Conservation (phyloP, 2,797 vertebrate genomes). For the Coilia nasus region DNA sequence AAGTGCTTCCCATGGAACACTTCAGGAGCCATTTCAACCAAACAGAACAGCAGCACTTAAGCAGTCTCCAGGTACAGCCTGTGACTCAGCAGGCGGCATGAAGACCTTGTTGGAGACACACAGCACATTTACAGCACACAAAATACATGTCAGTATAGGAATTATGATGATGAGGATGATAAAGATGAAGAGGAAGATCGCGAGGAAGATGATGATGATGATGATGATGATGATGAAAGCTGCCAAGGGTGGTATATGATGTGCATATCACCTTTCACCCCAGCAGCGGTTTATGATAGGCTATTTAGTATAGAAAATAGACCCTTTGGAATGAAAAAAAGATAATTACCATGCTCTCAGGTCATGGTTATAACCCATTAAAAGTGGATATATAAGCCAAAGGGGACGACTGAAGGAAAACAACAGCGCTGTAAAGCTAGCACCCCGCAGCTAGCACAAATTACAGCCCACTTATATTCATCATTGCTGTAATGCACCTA, state of each 20-base stretch:
- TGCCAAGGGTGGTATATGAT: too few species aligned
- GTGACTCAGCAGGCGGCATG: not conserved
- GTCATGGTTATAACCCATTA: conserved; percentile 55
- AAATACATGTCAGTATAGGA: not conserved
- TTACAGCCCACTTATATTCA: conserved; percentile 65
- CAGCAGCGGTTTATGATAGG: not conserved
- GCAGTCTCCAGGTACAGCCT: not conserved
- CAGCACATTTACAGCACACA: not conserved
- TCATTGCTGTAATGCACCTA: conserved; percentile 44
- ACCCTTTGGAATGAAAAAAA: conserved; percentile 41
- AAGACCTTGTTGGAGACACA: not conserved
- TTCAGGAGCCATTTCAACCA: not conserved
- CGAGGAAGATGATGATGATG: not conserved
- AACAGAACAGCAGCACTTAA: not conserved
- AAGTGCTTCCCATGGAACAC: not conserved
- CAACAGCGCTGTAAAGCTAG: conserved; percentile 69
- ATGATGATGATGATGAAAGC: too few species aligned
- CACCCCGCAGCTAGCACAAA: conserved; percentile 68
- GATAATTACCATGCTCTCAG: conserved; percentile 47
- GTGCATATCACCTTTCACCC: not conserved
- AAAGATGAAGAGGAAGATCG: too few species aligned
- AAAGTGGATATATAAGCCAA: conserved; percentile 66
- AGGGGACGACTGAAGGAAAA: conserved; percentile 67
- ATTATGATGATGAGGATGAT: not conserved
- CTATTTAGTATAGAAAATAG: conserved; percentile 30